Evolutionary conservation across 1,140 invertebrate species (phyloP), one percentile per base, ranked within the genome.

Genomic region (Pseudobourletiella spinata): DNA sequence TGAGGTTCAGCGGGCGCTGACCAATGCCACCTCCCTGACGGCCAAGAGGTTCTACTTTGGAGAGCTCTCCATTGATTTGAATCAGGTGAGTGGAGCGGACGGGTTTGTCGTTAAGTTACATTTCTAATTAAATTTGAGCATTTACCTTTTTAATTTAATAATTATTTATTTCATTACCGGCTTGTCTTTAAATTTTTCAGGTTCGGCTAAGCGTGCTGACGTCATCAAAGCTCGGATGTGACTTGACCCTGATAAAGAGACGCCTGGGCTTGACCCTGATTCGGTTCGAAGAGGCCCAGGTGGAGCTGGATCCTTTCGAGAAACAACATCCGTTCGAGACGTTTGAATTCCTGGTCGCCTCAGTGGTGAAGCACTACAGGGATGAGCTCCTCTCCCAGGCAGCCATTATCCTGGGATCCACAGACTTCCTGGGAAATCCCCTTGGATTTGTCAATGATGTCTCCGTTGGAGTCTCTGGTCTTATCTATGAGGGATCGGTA

Each of bases 401-500:
- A 1, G 88, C 89, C 15, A 87, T 89, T 60, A 98, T 99, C 72
- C 76, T 98, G 54, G 94, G 94, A 0, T 93, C 95, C 0, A 89
- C 96, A 26, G 95, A 99, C 76, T 98, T 98, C 74, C 79, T 99
- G 6, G 96, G 96, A 3, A 98, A 97, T 79, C 95, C 96, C 14
- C 74, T 96, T 30, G 96, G 95, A 14, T 87, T 99, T 67, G 82
- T 97, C 32, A 92, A 90, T 71, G 95, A 99, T 77, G 84, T 99
- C 18, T 88, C 90, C 28, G 94, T 98, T 78, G 95, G 95, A 24
- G 84, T 99, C 42, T 86, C 88, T 6, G 91, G 91, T 16, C 79
- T 98, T 15, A 83, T 98, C 50, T 86, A 87, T 57, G 95, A 98
- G 76, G 91, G 92, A 20, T 67, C 62, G 86, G 62, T 70, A 63